These are phyloP conservation scores for Lymantria dispar DNA, from an alignment of 2,888 invertebrate genomes.

Conservation along the genomic window DNA sequence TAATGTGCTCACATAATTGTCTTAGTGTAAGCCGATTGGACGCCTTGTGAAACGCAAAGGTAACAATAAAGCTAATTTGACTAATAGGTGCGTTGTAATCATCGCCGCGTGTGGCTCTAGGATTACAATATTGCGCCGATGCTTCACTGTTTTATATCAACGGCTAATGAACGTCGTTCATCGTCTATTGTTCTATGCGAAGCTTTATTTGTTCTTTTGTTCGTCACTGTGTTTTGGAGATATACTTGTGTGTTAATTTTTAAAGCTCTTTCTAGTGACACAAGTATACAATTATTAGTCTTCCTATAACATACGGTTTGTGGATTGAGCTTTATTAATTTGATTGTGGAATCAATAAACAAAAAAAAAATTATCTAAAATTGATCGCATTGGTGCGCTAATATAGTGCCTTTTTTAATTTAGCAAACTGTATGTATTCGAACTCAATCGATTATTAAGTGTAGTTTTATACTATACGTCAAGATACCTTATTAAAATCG, in stretches of 20 bases:
- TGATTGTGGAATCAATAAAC: too few relatives aligned
- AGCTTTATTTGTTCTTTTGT: constrained; percentile 46
- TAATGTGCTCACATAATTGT: constrained; percentile 72
- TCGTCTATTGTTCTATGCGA: constrained; percentile 70
- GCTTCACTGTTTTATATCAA: constrained; percentile 52
- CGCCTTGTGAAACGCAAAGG: constrained; percentile 65
- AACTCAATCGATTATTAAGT: too few relatives aligned
- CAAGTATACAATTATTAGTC: too few relatives aligned
- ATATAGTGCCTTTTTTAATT: too few relatives aligned
- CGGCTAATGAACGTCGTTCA: constrained; percentile 66
- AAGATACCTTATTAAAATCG: too few relatives aligned
- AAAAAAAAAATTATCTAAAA: too few relatives aligned
- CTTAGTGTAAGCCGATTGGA: constrained; percentile 75
- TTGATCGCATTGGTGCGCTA: too few relatives aligned
- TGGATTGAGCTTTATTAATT: too few relatives aligned
- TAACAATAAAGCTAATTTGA: constrained; percentile 82
- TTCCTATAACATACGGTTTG: too few relatives aligned
- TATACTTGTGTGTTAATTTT: constrained; percentile 22
- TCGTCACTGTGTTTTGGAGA: constrained; percentile 15
- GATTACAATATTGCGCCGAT: constrained; percentile 69
- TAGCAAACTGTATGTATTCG: neutral
- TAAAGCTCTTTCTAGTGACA: too few relatives aligned
- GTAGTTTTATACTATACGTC: too few relatives aligned
- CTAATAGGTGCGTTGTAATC: constrained; percentile 82
- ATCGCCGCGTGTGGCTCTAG: constrained; percentile 79